These are phyloP conservation scores for Amniataba percoides DNA, from an alignment of 2,797 vertebrate genomes.

Conservation along the genomic window DNA sequence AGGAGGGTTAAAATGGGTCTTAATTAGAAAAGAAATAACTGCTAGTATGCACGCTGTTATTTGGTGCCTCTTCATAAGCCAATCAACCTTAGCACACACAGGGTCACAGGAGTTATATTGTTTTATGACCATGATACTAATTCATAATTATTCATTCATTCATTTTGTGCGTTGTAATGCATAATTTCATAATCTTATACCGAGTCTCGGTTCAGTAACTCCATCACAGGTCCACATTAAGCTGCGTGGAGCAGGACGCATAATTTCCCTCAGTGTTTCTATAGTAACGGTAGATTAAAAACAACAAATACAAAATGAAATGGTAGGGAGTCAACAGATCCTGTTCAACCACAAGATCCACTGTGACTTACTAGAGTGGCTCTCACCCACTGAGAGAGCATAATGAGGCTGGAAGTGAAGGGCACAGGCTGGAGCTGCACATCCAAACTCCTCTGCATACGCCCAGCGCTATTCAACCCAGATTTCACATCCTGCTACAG, in stretches of 20 bases:
- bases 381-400: constrained; percentile 47
- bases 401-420: constrained; percentile 39
- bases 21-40: constrained; percentile 41
- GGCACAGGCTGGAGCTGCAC: constrained; percentile 43
- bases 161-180: not conserved
- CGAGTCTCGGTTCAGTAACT: not conserved
- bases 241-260: constrained; percentile 22
- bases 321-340: constrained; percentile 23
- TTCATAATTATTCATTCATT: not conserved
- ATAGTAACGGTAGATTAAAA: constrained; percentile 49
- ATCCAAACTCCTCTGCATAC: constrained; percentile 31
- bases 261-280: constrained; percentile 59
- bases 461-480: constrained; percentile 22
- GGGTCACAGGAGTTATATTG: not conserved
- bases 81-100: not conserved
- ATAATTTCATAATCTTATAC: not conserved
- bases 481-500: not conserved
- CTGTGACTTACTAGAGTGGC: constrained; percentile 32
- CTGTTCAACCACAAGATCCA: constrained; percentile 25
- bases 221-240: constrained; percentile 8
- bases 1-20: constrained; percentile 33
- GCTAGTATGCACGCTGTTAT: constrained; percentile 13
- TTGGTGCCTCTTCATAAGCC: not conserved
- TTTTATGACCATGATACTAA: not conserved
- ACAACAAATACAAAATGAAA: constrained; percentile 35